Conservation (phyloP, 1,140 invertebrate species). For the Pseudomyrmex dendroicus region DNA sequence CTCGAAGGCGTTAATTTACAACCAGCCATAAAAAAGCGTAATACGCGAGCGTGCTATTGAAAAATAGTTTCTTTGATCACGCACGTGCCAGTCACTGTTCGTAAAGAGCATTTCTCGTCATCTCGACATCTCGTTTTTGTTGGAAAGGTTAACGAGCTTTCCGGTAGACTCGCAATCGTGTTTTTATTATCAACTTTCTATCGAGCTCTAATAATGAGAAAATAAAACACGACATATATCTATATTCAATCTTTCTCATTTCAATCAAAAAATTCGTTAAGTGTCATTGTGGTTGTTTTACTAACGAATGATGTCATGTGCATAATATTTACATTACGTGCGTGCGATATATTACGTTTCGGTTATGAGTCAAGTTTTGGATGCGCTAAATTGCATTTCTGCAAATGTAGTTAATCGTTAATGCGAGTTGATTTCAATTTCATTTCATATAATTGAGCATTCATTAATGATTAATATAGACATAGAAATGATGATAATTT, state of each 20-base stretch:
- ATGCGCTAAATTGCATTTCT: not conserved
- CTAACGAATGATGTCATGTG: not conserved
- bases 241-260: not conserved
- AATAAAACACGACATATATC: not conserved
- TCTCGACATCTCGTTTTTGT: not conserved
- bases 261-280: not conserved
- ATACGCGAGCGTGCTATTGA: not conserved
- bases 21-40: not conserved
- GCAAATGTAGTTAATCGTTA: not conserved
- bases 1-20: conserved; percentile 21
- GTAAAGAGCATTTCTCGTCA: conserved; percentile 24
- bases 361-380: not conserved
- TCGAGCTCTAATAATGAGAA: not conserved
- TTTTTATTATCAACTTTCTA: conserved; percentile 16
- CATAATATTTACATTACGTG: not conserved
- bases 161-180: not conserved
- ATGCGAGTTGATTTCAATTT: too few species aligned
- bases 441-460: too few species aligned
- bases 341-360: not conserved
- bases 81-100: not conserved
- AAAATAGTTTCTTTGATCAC: conserved; percentile 27
- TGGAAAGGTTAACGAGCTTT: not conserved
- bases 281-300: not conserved
- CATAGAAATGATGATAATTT: not conserved
- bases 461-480: not conserved